Evolutionary conservation across 1,140 invertebrate genomes (phyloP), one percentile per base, ranked within the genome.

Genomic region (Ptiloglossa arizonensis): DNA sequence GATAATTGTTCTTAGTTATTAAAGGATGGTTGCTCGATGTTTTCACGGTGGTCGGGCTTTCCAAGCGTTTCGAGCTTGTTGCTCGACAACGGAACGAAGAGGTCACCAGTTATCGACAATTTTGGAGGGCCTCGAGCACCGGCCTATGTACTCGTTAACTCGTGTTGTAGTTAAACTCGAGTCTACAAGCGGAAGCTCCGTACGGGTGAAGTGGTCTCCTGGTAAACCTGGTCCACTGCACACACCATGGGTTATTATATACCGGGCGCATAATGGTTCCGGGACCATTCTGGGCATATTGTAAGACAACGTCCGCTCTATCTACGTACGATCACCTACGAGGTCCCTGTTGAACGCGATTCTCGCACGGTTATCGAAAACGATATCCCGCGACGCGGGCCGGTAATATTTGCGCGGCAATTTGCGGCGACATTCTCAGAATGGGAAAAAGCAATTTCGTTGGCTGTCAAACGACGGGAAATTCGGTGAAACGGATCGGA

Each of bases 161-260:
- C 56, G 63, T 66, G 75, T 81, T 81, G 82, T 85, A 85, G 85
- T 85, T 85, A 85, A 85, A 76, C 69, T 62, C 46, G 56, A 81
- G 74, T 85, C 83, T 85, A 85, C 73, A 85, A 80, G n/a, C n/a
- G n/a, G n/a, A n/a, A n/a, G 38, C 84, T 59, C 52, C 69, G 76
- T 63, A 57, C 57, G 46, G 66, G 52, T 69, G 64, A 85, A 85
- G 82, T 79, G 79, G 82, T 66, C 81, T 69, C 57, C 63, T 66
- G 57, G 32, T 24, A 29, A 78, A 78, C 79, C 54, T 46, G 60
- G 69, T 73, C 64, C 74, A 70, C 19, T 64, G 59, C 73, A 38
- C 41, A 76, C 62, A 85, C 67, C 78, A 48, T 83, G 78, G 83
- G 76, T 84, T 85, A 85, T 83, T 83, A 85, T 76, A 73, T 69